These are phyloP conservation scores for Macaria liturata DNA, from an alignment of 2,888 invertebrate species.

Conservation along the genomic window DNA sequence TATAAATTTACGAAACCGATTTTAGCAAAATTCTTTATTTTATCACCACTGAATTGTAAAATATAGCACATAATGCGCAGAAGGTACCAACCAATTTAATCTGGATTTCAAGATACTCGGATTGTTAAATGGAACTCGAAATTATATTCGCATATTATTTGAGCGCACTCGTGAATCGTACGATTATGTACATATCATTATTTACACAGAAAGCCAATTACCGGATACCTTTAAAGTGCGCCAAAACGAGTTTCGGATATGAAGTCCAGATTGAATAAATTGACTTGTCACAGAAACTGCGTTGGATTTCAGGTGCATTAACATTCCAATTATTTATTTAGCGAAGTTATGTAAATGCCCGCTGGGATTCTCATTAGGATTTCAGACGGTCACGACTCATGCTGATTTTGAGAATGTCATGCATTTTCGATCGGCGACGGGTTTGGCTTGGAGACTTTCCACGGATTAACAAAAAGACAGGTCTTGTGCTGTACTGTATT, in stretches of 20 bases:
- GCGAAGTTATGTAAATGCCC: conserved; percentile 30
- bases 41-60: no score
- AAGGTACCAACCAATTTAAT: no score
- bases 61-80: no score
- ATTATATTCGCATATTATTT: conserved; percentile 35
- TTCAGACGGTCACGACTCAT: not conserved
- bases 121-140: conserved; percentile 22
- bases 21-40: no score
- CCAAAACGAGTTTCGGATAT: conserved; percentile 66
- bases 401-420: not conserved
- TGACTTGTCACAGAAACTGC: conserved; percentile 61
- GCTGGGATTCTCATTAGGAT: conserved; percentile 28
- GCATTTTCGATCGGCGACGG: no score
- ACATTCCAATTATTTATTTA: conserved; percentile 58
- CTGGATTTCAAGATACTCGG: not conserved
- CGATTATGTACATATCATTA: conserved; percentile 40
- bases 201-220: conserved; percentile 62
- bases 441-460: no score
- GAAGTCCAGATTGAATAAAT: conserved; percentile 70
- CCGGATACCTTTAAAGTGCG: conserved; percentile 71
- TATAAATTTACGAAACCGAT: no score
- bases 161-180: conserved; percentile 21
- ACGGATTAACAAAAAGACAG: no score
- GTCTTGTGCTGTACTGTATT: no score
- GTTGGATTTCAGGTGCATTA: conserved; percentile 57